Evolutionary conservation across 2,888 invertebrate genomes (phyloP), one percentile per base, ranked within the genome.

Genomic region (Polydesmus complanatus): DNA sequence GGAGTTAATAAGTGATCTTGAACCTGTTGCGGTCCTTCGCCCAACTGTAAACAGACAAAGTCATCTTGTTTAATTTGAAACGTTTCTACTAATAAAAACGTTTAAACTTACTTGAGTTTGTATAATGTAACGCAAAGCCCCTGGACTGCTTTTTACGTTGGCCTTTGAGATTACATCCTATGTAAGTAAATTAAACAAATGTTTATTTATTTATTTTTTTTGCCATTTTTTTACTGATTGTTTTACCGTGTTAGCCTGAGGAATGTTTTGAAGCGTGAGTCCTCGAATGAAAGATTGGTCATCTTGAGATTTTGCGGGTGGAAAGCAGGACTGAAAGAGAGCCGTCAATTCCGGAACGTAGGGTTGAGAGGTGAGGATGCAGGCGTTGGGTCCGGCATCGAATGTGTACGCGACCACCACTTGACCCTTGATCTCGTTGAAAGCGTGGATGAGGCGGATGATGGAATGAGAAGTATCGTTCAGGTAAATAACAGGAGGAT

Each of bases 311-410:
- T 26, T 19, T 27, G 37, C 49, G 22, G 81, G 77, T 21, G 91
- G 92, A 68, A 91, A 91, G 50, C 81, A 79, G 68, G 83, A 73
- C 69, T 83, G 81, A 3, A 95, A 73, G 18, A 88, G 72, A 27
- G 82, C 75, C 25, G 87, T 62, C 14, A 92, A 77, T 68, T 80
- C 79, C 0, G 83, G 77, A 0, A 93, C 83, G 72, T 88, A 81
- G 64, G 85, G 76, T 66, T 89, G 83, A 56, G 88, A 74, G 19
- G 93, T 74, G 75, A 88, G 95, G 0, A 97, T 74, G 73, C 92
- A 94, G 2, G 92, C 92, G 78, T 98, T 98, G 56, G 96, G 89
- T 3, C 98, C 98, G 60, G 98, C 98, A 80, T 98, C 98, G 78
- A 92, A 98, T 19, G 97, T 96, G 72, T 99, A 99, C 0, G 94